These are phyloP conservation scores for Petrocephalus schoutedeni DNA, from an alignment of 2,797 vertebrate species.

Conservation along the genomic window DNA sequence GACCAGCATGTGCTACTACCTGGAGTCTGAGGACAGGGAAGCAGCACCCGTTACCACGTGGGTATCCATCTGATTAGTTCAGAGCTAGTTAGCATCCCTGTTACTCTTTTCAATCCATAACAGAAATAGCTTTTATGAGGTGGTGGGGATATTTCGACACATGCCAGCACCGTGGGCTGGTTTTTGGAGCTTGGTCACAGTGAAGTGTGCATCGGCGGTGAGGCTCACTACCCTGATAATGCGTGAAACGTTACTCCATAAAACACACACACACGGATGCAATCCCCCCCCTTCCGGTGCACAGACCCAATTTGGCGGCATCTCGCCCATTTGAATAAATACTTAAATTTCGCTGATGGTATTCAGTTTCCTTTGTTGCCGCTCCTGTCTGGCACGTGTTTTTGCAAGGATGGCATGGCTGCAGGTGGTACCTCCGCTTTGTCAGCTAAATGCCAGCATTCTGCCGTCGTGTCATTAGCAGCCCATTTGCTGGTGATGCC, in stretches of 20 bases:
- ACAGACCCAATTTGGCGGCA: background rate
- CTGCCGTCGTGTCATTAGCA: background rate
- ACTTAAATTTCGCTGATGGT: background rate
- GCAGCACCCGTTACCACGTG: background rate
- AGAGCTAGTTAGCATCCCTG: background rate
- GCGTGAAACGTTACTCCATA: background rate
- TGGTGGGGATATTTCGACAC: background rate
- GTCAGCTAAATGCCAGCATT: no score
- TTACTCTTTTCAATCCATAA: background rate
- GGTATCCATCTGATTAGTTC: background rate
- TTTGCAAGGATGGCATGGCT: background rate
- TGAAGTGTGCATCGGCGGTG: background rate
- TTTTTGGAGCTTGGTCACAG: background rate
- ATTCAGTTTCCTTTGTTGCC: background rate
- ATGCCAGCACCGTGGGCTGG: background rate
- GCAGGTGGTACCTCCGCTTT: background rate
- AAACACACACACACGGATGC: background rate
- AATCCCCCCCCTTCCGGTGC: no score
- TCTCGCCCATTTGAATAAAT: background rate
- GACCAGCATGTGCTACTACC: background rate
- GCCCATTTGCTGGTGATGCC: background rate
- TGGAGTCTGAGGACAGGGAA: background rate
- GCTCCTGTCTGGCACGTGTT: background rate
- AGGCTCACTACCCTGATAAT: background rate
- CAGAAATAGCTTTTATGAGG: background rate